phyloP scores from a whole-genome alignment of 2,888 invertebrate species.

The Diarsia brunnea region DNA sequence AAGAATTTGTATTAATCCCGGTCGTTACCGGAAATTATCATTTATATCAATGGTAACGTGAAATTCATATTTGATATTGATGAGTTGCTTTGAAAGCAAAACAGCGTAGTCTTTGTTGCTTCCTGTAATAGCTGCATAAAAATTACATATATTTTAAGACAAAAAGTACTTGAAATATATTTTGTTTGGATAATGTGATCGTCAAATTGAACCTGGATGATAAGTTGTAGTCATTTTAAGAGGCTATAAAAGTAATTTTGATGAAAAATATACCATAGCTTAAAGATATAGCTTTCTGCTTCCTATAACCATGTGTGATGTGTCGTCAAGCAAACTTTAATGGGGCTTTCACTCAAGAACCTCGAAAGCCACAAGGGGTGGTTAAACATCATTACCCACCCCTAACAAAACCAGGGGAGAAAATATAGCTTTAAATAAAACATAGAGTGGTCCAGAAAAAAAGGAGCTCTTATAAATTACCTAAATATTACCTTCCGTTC shows the following conservation, averaged over 20 bases:
- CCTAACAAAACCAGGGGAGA: conserved; percentile 10
- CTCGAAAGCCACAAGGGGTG: conserved; percentile 44
- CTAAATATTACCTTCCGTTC: conserved; percentile 35
- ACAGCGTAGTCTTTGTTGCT: not conserved
- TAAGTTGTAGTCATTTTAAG: not conserved
- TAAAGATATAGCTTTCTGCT: not conserved
- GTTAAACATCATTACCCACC: conserved; percentile 61
- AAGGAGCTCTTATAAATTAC: conserved; percentile 39
- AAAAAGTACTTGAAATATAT: not conserved
- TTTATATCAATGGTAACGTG: not conserved
- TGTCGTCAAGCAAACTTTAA: conserved; percentile 47
- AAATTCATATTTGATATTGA: conserved; percentile 33
- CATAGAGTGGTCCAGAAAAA: conserved; percentile 21
- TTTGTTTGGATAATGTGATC: not conserved
- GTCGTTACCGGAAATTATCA: conserved; percentile 35
- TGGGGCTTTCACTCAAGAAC: conserved; percentile 35
- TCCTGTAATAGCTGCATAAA: not conserved
- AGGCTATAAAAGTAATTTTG: not conserved
- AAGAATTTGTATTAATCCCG: conserved; percentile 8
- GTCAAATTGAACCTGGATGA: not conserved
- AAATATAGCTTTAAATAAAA: conserved; percentile 39
- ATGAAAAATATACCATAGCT: not conserved
- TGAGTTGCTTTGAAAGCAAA: not conserved
- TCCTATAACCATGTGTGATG: conserved; percentile 7
- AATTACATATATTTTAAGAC: not conserved